Evolutionary conservation across 2,888 invertebrate genomes (phyloP), one percentile per base, ranked within the genome.

Genomic region (Lumbricus terrestris): DNA sequence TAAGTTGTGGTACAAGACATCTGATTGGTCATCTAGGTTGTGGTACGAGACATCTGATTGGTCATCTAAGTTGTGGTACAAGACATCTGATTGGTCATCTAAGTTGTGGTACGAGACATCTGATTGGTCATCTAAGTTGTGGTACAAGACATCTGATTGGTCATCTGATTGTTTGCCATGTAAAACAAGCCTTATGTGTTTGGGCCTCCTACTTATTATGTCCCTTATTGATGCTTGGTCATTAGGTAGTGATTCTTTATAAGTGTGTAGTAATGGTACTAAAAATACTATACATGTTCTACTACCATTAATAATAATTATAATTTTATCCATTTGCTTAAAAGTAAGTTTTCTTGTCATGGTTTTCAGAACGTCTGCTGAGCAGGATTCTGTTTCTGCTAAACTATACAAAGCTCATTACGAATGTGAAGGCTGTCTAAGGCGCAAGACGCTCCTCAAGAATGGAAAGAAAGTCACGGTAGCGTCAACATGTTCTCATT

Each of bases 401-500:
- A 37, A 35, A 37, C 33, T 89, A 89, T 91, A 90, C 88, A 82
- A 90, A 54, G 89, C 89, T 38, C 90, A 91, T 15, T 92, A 92
- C 90, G 89, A 83, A 5, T 91, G 88, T 95, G 97, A 98, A 96
- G 97, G 98, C 90, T 97, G 97, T 94, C 96, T 98, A 54, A 96
- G 97, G 92, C 96, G 98, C 93, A 98, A 98, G 95, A 97, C 98
- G 0, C 96, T 98, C 91, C 96, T 98, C 92, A 97, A 98, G 95
- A 97, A 97, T 92, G 97, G 98, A 6, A 96, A 97, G 92, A 98
- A 98, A 95, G 97, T 98, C 90, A 97, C 97, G 0, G 97, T 98
- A 47, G n/a, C 15, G 15, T 92, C 94, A 29, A 8, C n/a, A 29
- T 11, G 15, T 88, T 88, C 88, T 34, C 34, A n/a, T 88, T 88